phyloP scores from a whole-genome alignment of 2,888 invertebrate species.

The Megastigmus dorsalis region DNA sequence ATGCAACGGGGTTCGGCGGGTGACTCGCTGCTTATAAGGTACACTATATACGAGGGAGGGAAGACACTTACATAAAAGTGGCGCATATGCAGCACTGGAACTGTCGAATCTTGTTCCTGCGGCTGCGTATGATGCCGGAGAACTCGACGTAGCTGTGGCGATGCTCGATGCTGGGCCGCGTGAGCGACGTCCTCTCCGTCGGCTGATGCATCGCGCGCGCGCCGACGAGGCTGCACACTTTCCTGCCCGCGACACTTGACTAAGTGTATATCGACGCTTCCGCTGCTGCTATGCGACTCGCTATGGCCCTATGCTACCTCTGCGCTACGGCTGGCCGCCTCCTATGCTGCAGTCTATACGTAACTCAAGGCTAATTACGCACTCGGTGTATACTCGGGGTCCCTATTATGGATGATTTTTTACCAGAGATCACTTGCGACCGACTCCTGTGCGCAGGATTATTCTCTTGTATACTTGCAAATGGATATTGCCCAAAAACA shows the following conservation, averaged over 20 bases:
- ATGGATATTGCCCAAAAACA: too few species aligned
- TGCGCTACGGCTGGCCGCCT: background rate
- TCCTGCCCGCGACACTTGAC: background rate
- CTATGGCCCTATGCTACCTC: background rate
- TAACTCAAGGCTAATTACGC: too few species aligned
- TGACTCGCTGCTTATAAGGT: too few species aligned
- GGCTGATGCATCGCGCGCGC: conserved; percentile 33
- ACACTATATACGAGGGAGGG: too few species aligned
- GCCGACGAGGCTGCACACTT: background rate
- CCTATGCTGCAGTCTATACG: too few species aligned
- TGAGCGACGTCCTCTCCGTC: conserved; percentile 77
- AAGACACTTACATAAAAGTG: conserved; percentile 84
- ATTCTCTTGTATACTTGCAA: too few species aligned
- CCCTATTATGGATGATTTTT: too few species aligned
- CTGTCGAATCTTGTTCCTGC: conserved; percentile 75
- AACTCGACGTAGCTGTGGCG: conserved; percentile 76
- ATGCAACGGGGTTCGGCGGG: too few species aligned
- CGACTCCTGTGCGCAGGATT: too few species aligned
- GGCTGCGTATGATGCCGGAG: conserved; percentile 74
- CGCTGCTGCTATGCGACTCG: background rate
- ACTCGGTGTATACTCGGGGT: too few species aligned
- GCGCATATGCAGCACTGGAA: conserved; percentile 85
- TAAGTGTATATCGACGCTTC: too few species aligned
- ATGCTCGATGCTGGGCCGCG: conserved; percentile 68
- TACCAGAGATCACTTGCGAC: too few species aligned